Evolutionary conservation across 2,888 invertebrate genomes (phyloP).

Genomic region (Andricus curvator): DNA sequence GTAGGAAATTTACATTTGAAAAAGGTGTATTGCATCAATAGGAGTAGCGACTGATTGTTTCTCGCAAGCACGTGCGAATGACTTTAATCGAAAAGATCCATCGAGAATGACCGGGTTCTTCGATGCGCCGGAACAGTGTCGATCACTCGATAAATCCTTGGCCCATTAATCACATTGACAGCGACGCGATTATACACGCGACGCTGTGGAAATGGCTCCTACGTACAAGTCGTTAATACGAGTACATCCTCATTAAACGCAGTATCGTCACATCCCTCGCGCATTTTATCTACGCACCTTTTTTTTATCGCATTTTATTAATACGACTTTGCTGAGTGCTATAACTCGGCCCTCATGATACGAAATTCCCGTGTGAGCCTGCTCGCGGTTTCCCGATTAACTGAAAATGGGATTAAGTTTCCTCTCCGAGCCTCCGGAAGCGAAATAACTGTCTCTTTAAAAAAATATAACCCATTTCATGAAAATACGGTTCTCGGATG

Average conservation of each 20-base stretch:
- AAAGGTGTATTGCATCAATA: neutral
- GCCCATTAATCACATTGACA: constrained; percentile 58
- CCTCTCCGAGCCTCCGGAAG: neutral
- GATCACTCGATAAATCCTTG: constrained; percentile 52
- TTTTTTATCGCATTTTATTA: constrained; percentile 69
- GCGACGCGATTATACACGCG: constrained; percentile 53
- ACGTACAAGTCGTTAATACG: constrained; percentile 65
- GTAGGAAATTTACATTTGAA: neutral
- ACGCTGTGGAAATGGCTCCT: constrained; percentile 60
- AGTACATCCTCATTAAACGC: constrained; percentile 76
- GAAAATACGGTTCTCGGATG: neutral
- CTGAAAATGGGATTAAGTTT: neutral
- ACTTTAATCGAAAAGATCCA: neutral
- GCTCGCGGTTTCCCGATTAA: constrained; percentile 3
- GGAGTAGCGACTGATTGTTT: neutral
- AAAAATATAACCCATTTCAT: neutral
- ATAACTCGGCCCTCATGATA: constrained; percentile 11
- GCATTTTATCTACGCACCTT: constrained; percentile 55
- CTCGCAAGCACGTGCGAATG: neutral
- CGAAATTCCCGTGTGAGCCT: neutral
- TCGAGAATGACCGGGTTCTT: constrained; percentile 22
- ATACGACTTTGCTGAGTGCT: constrained; percentile 66
- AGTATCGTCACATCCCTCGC: constrained; percentile 60
- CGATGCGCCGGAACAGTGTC: constrained; percentile 18
- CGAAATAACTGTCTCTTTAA: neutral